Conservation (phyloP, 2,888 invertebrate genomes). For the Laothoe populi region DNA sequence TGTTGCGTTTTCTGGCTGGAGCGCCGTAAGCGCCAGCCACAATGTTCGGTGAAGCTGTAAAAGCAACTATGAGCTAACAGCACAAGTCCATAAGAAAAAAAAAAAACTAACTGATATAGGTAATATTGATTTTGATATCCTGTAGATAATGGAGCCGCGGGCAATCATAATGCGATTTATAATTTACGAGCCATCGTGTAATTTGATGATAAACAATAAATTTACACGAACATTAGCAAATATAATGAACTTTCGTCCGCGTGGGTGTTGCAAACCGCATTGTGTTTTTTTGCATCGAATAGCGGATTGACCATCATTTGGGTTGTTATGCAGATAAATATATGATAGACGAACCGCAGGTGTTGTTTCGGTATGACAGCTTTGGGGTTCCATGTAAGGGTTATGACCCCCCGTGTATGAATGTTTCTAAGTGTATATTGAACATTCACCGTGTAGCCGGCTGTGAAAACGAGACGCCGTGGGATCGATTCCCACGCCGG, state of each 20-base stretch:
- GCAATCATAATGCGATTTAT: slow-evolving; percentile 23
- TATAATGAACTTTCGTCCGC: slow-evolving; percentile 39
- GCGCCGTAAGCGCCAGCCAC: no score
- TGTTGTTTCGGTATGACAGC: neutral
- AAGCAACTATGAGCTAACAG: no score
- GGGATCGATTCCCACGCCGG: no score
- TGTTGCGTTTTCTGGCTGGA: no score
- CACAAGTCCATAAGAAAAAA: no score
- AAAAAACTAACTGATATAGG: no score
- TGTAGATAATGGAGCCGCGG: neutral
- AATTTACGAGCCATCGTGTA: slow-evolving; percentile 33
- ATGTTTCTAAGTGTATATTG: no score
- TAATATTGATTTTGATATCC: no score
- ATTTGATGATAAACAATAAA: slow-evolving; percentile 40
- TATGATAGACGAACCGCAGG: neutral
- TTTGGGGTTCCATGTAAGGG: neutral
- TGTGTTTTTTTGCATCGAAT: slow-evolving; percentile 25
- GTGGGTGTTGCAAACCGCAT: slow-evolving; percentile 34
- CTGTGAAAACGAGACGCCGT: no score
- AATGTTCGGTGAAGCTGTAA: no score
- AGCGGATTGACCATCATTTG: neutral
- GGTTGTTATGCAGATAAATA: slow-evolving; percentile 5
- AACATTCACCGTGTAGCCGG: no score
- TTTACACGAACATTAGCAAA: slow-evolving; percentile 40
- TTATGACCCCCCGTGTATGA: no score